These are phyloP conservation scores for Cynocephalus volans DNA, from an alignment of 2,113 vertebrate species.

Conservation along the genomic window DNA sequence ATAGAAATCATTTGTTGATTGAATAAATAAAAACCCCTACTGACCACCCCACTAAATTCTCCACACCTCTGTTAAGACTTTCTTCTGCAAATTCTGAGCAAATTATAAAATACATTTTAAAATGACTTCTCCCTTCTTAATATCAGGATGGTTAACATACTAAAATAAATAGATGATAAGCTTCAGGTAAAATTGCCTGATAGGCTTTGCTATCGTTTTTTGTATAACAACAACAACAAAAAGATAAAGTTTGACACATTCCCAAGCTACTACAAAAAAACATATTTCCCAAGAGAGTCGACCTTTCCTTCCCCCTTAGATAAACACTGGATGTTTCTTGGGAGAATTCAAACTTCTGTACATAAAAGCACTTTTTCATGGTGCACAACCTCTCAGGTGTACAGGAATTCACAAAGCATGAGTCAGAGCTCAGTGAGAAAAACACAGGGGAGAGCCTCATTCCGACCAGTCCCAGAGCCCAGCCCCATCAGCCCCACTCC, in stretches of 20 bases:
- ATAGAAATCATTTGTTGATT: slow-evolving; percentile 56
- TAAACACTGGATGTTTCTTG: not conserved
- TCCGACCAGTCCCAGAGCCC: not conserved
- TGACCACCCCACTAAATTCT: not conserved
- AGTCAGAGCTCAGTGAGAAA: not conserved
- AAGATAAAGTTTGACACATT: slow-evolving; percentile 44
- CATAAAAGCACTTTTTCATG: not conserved
- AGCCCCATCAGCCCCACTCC: not conserved
- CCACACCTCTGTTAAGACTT: not conserved
- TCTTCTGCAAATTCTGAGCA: not conserved
- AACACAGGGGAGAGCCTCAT: not conserved
- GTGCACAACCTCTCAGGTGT: not conserved
- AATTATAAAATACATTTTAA: slow-evolving; percentile 34
- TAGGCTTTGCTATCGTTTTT: not conserved
- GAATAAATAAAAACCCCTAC: not conserved
- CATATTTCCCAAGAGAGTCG: not conserved
- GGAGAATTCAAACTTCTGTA: slow-evolving; percentile 3
- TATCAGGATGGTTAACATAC: not conserved
- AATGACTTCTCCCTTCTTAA: not conserved
- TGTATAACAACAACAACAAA: not conserved
- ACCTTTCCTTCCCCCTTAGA: not conserved
- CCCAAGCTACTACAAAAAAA: slow-evolving; percentile 3
- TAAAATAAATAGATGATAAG: not conserved
- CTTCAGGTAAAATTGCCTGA: not conserved
- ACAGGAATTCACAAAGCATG: not conserved